These are phyloP conservation scores for Antechinus flavipes DNA, from an alignment of 2,113 vertebrate species.

Conservation along the genomic window DNA sequence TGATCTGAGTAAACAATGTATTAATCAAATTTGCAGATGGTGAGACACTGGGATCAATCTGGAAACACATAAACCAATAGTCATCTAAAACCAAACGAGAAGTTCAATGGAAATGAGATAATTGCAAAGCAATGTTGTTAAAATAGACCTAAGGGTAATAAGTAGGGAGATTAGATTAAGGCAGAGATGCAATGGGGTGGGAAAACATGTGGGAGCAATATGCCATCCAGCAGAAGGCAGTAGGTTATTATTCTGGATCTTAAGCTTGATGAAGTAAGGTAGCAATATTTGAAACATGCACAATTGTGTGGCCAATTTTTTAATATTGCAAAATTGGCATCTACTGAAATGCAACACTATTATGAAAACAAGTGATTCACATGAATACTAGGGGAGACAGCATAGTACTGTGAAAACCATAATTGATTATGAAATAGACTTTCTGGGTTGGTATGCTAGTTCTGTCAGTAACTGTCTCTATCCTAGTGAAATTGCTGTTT, in stretches of 20 bases:
- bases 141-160: conserved; percentile 25
- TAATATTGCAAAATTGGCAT: not conserved
- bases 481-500: not conserved
- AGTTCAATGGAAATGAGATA: conserved; percentile 52
- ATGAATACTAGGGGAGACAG: not conserved
- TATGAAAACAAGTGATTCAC: not conserved
- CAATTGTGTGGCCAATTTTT: not conserved
- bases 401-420: not conserved
- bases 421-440: not conserved
- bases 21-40: conserved; percentile 61
- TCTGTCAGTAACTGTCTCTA: not conserved
- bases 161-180: conserved; percentile 47
- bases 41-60: conserved; percentile 35
- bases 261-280: conserved; percentile 4
- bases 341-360: not conserved
- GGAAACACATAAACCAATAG: conserved; percentile 44
- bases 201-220: conserved; percentile 45
- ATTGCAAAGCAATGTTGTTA: conserved; percentile 50
- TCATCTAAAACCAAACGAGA: not conserved
- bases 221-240: conserved; percentile 29
- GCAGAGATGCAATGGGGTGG: conserved; percentile 10
- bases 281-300: not conserved
- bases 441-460: not conserved
- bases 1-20: conserved; percentile 24
- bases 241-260: not conserved